phyloP scores from a whole-genome alignment of 2,797 vertebrate genomes.

The Pangasius krempfi region DNA sequence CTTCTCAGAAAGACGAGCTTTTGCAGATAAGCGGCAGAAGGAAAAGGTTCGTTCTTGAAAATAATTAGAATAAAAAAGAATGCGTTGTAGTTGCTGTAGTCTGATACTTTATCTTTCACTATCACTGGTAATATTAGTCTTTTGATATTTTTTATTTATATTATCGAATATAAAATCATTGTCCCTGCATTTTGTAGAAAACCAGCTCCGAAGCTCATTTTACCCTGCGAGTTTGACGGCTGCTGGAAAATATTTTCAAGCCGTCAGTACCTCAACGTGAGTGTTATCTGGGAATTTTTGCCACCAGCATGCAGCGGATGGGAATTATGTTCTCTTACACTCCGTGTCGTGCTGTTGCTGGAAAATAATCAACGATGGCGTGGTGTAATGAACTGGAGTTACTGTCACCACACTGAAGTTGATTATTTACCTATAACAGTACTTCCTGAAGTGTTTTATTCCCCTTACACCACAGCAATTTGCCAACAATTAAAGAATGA shows the following conservation, averaged over 20 bases:
- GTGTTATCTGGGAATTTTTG: conserved; percentile 32
- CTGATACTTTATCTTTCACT: neutral
- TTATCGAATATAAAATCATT: neutral
- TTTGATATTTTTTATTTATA: neutral
- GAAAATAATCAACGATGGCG: neutral
- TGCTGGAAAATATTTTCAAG: conserved; percentile 84
- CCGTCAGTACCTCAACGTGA: conserved; percentile 82
- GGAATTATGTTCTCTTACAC: neutral
- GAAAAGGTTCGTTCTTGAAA: conserved; percentile 42
- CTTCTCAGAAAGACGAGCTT: conserved; percentile 25
- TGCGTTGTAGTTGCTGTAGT: neutral
- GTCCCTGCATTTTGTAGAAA: conserved; percentile 67
- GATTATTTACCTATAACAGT: neutral
- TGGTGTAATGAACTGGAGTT: neutral
- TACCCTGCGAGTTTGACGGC: conserved; percentile 80
- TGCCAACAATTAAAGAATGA: too few species aligned
- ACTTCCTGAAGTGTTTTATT: neutral
- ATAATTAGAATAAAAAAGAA: neutral
- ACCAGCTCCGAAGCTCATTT: conserved; percentile 73
- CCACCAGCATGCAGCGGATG: neutral
- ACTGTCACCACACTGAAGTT: neutral
- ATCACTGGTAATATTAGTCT: neutral
- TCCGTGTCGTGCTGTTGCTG: neutral
- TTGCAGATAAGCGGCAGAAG: conserved; percentile 56
- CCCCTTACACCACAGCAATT: too few species aligned